These are phyloP conservation scores for Octomys mimax DNA, from an alignment of 2,797 vertebrate genomes.

Conservation along the genomic window DNA sequence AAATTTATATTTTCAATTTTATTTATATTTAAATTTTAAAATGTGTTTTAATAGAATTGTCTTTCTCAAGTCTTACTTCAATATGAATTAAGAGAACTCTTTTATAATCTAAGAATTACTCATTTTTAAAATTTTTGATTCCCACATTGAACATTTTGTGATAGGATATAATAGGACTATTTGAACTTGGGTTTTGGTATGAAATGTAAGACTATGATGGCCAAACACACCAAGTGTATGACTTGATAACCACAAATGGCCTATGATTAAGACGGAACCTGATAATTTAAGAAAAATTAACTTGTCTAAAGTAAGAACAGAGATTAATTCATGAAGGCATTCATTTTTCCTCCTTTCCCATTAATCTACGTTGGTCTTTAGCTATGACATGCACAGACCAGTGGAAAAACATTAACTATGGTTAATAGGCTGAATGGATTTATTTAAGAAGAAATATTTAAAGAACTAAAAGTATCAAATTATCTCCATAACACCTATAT, in stretches of 20 bases:
- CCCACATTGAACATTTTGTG: constrained; percentile 43
- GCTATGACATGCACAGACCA: constrained; percentile 75
- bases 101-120: constrained; percentile 55
- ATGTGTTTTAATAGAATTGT: background rate
- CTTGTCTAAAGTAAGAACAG: constrained; percentile 81
- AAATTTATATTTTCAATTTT: no score
- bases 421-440: constrained; percentile 77
- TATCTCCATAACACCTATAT: constrained; percentile 58
- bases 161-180: constrained; percentile 19
- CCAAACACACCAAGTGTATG: constrained; percentile 71
- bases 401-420: constrained; percentile 78
- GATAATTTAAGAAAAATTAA: constrained; percentile 82
- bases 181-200: constrained; percentile 52
- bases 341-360: constrained; percentile 69
- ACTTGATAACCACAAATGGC: constrained; percentile 79
- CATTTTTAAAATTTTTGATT: constrained; percentile 38
- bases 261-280: constrained; percentile 78
- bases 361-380: constrained; percentile 73
- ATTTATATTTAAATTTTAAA: no score
- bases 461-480: constrained; percentile 75
- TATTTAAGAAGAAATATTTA: constrained; percentile 82
- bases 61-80: constrained; percentile 29
- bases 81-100: background rate
- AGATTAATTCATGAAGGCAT: constrained; percentile 78
- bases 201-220: constrained; percentile 62